These are phyloP conservation scores for Oopsacas minuta DNA, from an alignment of 37 sponge, comb jelly and placozoan species.

Conservation along the genomic window DNA sequence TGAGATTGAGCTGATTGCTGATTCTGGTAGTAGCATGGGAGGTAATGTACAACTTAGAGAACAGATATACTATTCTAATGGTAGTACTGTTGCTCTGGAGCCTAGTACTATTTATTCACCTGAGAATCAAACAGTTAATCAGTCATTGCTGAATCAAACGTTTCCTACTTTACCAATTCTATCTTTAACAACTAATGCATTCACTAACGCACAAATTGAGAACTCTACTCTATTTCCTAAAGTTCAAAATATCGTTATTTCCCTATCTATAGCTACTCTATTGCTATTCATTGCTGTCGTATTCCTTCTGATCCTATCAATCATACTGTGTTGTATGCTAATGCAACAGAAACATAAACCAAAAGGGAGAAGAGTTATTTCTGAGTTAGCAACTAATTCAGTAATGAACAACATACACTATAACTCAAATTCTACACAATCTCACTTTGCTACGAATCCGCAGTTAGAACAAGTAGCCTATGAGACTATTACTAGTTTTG, in stretches of 20 bases:
- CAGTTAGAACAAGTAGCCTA: too few relatives aligned
- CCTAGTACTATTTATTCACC: neutral
- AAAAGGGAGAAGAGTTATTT: neutral
- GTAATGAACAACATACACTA: neutral
- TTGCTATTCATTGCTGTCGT: neutral
- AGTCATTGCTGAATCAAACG: neutral
- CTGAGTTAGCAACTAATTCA: neutral
- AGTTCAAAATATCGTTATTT: neutral
- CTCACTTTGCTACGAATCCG: too few relatives aligned
- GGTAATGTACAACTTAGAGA: neutral
- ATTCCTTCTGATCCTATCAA: neutral
- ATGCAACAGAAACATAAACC: too few relatives aligned
- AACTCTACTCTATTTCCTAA: neutral
- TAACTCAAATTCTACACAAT: too few relatives aligned
- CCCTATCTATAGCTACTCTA: neutral
- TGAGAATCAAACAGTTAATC: neutral
- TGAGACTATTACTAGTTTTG: neutral
- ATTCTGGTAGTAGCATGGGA: neutral
- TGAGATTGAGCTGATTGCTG: neutral
- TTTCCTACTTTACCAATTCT: neutral
- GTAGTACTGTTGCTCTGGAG: neutral
- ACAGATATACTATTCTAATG: neutral
- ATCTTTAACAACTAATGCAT: neutral
- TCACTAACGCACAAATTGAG: neutral
- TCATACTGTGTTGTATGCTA: neutral